Conservation (phyloP, 92 coral and sea anemone genomes). For the Bergia sp. region DNA sequence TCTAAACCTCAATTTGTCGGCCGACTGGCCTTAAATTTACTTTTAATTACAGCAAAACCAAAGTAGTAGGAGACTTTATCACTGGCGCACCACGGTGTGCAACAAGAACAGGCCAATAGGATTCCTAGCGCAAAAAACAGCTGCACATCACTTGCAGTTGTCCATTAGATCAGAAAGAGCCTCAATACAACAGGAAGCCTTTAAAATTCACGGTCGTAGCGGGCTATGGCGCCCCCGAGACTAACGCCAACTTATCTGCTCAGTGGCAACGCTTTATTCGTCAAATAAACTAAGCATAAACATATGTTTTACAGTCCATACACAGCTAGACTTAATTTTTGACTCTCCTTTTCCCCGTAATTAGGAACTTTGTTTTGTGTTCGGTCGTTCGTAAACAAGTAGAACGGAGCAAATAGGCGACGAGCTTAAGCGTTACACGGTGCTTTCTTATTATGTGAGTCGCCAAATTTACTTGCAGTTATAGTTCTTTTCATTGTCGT, state of each 20-base stretch:
- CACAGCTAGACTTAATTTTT: slow-evolving; percentile 24
- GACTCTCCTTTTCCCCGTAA: neutral
- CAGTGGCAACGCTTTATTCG: slow-evolving; percentile 7
- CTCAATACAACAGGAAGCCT: slow-evolving; percentile 22
- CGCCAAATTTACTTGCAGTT: too few relatives aligned
- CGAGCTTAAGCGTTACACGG: too few relatives aligned
- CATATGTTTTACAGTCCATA: slow-evolving; percentile 36
- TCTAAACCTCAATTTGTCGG: neutral
- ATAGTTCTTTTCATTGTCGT: too few relatives aligned
- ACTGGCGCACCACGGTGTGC: slow-evolving; percentile 16
- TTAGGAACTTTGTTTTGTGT: slow-evolving; percentile 14
- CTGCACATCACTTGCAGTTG: slow-evolving; percentile 17
- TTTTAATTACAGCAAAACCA: slow-evolving; percentile 29
- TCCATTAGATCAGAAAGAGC: slow-evolving; percentile 15
- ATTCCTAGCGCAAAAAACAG: slow-evolving; percentile 1
- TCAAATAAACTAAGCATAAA: slow-evolving; percentile 12
- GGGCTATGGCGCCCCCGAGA: slow-evolving; percentile 42
- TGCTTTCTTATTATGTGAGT: too few relatives aligned
- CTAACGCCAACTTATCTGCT: slow-evolving; percentile 35
- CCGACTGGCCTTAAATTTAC: slow-evolving; percentile 2
- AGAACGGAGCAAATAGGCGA: neutral
- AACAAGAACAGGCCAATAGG: slow-evolving; percentile 17
- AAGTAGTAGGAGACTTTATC: slow-evolving; percentile 16
- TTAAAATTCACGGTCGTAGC: slow-evolving; percentile 36
- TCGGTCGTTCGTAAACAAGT: neutral